Conservation (phyloP, 2,888 invertebrate genomes). For the Dryadula phaetusa region DNA sequence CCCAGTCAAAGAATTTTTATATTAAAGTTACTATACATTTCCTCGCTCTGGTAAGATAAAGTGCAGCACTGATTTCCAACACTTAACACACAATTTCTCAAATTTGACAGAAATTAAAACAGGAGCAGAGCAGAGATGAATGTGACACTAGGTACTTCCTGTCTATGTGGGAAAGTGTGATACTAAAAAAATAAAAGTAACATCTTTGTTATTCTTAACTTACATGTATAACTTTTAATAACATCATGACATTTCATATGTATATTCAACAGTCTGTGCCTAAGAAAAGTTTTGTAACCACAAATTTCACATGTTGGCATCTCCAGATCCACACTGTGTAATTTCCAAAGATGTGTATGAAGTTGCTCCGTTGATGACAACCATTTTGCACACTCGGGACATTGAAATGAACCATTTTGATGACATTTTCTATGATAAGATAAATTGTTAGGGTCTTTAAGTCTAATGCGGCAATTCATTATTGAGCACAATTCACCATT, state of each 20-base stretch:
- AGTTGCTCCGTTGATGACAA: slow-evolving; percentile 86
- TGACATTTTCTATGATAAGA: slow-evolving; percentile 88
- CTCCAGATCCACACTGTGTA: slow-evolving; percentile 91
- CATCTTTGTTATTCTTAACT: no score
- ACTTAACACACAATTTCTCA: no score
- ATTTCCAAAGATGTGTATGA: slow-evolving; percentile 92
- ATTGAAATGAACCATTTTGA: slow-evolving; percentile 75
- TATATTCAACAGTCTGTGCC: slow-evolving; percentile 88
- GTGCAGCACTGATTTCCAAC: no score
- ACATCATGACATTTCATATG: slow-evolving; percentile 90
- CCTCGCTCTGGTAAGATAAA: no score
- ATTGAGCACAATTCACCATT: slow-evolving; percentile 77
- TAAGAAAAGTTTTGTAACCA: slow-evolving; percentile 88
- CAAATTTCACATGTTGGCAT: slow-evolving; percentile 90
- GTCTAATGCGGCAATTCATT: slow-evolving; percentile 81
- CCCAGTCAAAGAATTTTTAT: no score
- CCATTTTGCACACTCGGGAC: slow-evolving; percentile 87
- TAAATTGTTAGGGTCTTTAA: slow-evolving; percentile 85
- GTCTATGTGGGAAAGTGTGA: no score
- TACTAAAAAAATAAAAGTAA: no score
- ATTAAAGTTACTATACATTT: no score
- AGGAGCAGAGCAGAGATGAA: no score
- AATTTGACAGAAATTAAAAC: no score
- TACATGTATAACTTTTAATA: slow-evolving; percentile 74
- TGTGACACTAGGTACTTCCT: no score